These are phyloP conservation scores for Plectropomus leopardus DNA, from an alignment of 2,113 vertebrate genomes.

Conservation along the genomic window DNA sequence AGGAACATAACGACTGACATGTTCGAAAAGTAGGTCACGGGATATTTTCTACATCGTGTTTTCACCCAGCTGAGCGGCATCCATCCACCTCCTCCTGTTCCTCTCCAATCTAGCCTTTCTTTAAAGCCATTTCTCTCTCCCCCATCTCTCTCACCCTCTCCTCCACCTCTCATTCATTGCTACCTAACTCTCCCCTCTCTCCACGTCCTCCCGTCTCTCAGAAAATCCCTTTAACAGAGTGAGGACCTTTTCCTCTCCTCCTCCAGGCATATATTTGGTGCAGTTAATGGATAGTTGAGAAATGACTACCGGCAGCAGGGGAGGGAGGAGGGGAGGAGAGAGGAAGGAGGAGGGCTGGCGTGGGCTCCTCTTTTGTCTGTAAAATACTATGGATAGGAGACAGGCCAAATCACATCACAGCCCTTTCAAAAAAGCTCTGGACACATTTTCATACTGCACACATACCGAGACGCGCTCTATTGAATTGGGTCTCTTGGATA, in stretches of 20 bases:
- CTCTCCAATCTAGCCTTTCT: slow-evolving; percentile 27
- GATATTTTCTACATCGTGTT: slow-evolving; percentile 41
- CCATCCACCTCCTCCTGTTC: slow-evolving; percentile 48
- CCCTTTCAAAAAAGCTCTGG: slow-evolving; percentile 50
- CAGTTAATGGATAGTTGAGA: slow-evolving; percentile 78
- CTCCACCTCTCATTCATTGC: slow-evolving; percentile 31
- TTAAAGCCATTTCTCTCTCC: slow-evolving; percentile 21
- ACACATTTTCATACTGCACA: slow-evolving; percentile 51
- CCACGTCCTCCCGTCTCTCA: slow-evolving; percentile 51
- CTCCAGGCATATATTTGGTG: slow-evolving; percentile 74
- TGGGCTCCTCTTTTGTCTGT: slow-evolving; percentile 69
- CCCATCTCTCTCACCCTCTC: neutral
- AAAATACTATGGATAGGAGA: slow-evolving; percentile 67
- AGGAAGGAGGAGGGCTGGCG: slow-evolving; percentile 3
- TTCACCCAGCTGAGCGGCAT: slow-evolving; percentile 15
- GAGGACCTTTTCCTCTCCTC: slow-evolving; percentile 62
- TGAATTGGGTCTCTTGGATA: slow-evolving; percentile 51
- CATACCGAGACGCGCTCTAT: slow-evolving; percentile 38
- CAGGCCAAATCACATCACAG: slow-evolving; percentile 64
- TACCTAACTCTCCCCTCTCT: slow-evolving; percentile 32
- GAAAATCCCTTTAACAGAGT: slow-evolving; percentile 74
- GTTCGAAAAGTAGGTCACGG: slow-evolving; percentile 67
- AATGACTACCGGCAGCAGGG: slow-evolving; percentile 57
- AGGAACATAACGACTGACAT: slow-evolving; percentile 50
- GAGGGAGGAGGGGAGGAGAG: slow-evolving; percentile 4